Percentiles rank a stretch among this genome's conserved stretches.
Conservation (phyloP, 2,888 invertebrate species). For the Liposcelis brunnea region DNA sequence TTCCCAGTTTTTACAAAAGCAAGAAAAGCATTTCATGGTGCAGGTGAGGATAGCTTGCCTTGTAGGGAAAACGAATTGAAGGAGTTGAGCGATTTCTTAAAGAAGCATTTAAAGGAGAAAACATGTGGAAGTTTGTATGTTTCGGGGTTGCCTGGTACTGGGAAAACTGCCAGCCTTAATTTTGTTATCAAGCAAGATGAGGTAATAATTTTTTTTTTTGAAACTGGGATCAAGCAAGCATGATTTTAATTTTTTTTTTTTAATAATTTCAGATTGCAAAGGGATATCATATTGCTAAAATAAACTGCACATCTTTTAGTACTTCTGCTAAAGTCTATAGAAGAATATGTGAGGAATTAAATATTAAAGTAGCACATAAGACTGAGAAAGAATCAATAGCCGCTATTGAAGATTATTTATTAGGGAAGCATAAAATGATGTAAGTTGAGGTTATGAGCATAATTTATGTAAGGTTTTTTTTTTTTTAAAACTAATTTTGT, state of each 20-base stretch:
- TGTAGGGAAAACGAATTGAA: constrained; percentile 67
- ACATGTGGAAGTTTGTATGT: constrained; percentile 75
- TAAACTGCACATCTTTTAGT: constrained; percentile 81
- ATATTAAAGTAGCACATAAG: constrained; percentile 35
- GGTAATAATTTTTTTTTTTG: constrained; percentile 29
- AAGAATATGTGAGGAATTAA: constrained; percentile 55
- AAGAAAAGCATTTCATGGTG: constrained; percentile 33
- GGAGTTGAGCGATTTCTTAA: constrained; percentile 49
- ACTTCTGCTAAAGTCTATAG: constrained; percentile 67
- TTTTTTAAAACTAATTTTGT: constrained; percentile 11
- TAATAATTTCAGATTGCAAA: constrained; percentile 30
- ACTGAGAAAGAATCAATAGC: constrained; percentile 47
- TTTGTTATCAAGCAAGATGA: constrained; percentile 49
- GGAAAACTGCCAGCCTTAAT: constrained; percentile 79
- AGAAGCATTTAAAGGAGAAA: constrained; percentile 40
- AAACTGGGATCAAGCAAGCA: too few relatives aligned
- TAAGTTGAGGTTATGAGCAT: constrained; percentile 26
- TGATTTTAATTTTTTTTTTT: too few relatives aligned
- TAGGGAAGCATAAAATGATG: constrained; percentile 51
- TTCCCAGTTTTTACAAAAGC: constrained; percentile 22
- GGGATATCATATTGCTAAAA: constrained; percentile 43
- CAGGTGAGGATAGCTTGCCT: constrained; percentile 35
- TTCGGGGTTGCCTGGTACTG: constrained; percentile 94
- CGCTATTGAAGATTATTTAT: constrained; percentile 52
- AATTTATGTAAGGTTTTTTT: neutral